Base-by-base conservation (phyloP, 2,113 vertebrate genomes). In the Indicator indicator region DNA sequence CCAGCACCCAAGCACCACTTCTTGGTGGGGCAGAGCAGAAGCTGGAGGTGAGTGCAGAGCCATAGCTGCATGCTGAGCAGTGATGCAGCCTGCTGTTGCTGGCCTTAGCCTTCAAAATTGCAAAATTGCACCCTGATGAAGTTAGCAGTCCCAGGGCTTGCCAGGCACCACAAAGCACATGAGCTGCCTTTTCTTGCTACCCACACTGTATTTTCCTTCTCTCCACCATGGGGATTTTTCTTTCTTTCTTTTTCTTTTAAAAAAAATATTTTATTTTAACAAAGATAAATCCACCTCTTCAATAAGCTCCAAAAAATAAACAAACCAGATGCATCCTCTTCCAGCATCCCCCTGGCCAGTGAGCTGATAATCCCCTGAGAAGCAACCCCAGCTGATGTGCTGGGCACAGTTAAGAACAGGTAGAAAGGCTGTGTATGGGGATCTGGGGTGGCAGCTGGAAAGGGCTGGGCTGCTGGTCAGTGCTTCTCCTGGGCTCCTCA, bases 351-450 rank as follows among this genome's bases (percentile, higher is more conserved):
- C 33, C 46, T 36, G 20, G 17, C 24, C 1, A 0, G 27, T 12
- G 23, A 58, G 42, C 24, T 0, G 3, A 19, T 28, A 64, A 30
- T n/a, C 14, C 65, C 54, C 0, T 0, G 11, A 7, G 17, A 1
- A 0, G 40, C 48, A 54, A 33, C 32, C 17, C 11, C 0, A 0
- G 44, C 12, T 71, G 44, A 12, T 59, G 42, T 27, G n/a, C 36
- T 59, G 60, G 72, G 24, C 38, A 36, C 24, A 14, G 67, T 15
- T 16, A 38, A 17, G 2, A 10, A 16, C 36, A 62, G 46, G 28
- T 14, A n/a, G 40, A 11, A 14, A 56, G 30, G 26, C 58, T 64
- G 16, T n/a, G 28, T 2, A 0, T 9, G 65, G 42, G 44, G 42
- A n/a, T 38, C 27, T 7, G 7, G n/a, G 30, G 23, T 23, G 44